These are phyloP conservation scores for Etheostoma spectabile DNA, from an alignment of 2,113 vertebrate species.

Conservation along the genomic window DNA sequence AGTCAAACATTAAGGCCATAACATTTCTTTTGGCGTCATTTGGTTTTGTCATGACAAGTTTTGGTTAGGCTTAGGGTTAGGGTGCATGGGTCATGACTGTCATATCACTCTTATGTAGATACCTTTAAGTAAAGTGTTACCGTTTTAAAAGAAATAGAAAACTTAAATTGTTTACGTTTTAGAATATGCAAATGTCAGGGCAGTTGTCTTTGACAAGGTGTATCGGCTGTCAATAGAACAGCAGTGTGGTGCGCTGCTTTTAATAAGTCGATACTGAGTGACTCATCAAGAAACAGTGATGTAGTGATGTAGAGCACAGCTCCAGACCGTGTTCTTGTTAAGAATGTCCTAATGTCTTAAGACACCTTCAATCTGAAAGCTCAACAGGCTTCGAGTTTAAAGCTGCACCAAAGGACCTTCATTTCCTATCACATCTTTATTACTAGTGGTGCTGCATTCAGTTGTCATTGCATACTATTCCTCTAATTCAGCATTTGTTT, in stretches of 20 bases:
- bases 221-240: neutral
- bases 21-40: no score
- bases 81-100: no score
- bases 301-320: neutral
- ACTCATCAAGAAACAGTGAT: neutral
- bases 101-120: no score
- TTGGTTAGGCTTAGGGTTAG: no score
- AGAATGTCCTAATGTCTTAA: neutral
- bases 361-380: conserved; percentile 15
- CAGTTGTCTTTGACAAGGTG: neutral
- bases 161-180: neutral
- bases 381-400: neutral
- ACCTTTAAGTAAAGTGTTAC: no score
- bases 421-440: neutral
- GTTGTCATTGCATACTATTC: neutral
- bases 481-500: neutral
- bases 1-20: no score
- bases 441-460: neutral
- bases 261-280: neutral
- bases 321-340: neutral
- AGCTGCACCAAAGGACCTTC: neutral
- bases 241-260: neutral
- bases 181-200: neutral
- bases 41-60: no score
- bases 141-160: neutral